These are phyloP conservation scores for Drosophila mayri DNA, from an alignment of 1,140 invertebrate genomes.

Conservation along the genomic window DNA sequence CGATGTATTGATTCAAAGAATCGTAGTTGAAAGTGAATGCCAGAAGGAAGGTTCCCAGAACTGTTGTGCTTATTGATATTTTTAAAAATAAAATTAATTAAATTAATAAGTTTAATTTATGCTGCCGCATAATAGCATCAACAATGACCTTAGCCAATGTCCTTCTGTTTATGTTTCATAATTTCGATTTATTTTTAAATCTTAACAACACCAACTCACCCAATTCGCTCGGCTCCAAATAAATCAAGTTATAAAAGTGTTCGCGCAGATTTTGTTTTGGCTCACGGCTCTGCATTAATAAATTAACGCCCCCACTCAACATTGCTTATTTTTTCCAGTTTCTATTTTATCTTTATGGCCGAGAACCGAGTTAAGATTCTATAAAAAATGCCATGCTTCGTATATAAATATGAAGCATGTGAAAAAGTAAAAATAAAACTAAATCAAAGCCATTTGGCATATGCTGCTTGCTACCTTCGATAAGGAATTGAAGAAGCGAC, in stretches of 20 bases:
- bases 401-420: constrained; percentile 18
- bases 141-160: constrained; percentile 44
- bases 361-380: constrained; percentile 57
- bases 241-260: constrained; percentile 82
- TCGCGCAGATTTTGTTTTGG: constrained; percentile 69
- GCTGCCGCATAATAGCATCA: background rate
- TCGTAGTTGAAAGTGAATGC: constrained; percentile 1
- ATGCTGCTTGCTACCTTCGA: constrained; percentile 32
- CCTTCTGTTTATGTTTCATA: constrained; percentile 33
- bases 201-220: constrained; percentile 36
- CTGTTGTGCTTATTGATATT: too few relatives aligned
- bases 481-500: constrained; percentile 55
- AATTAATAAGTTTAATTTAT: background rate
- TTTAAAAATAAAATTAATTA: too few relatives aligned
- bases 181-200: constrained; percentile 47
- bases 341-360: constrained; percentile 65
- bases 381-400: constrained; percentile 46
- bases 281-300: constrained; percentile 65
- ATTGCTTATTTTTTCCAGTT: constrained; percentile 41
- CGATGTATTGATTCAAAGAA: background rate
- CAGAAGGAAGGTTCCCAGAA: background rate
- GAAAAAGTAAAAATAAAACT: constrained; percentile 32
- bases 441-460: constrained; percentile 61
- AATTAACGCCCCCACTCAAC: constrained; percentile 73
- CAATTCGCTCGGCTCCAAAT: constrained; percentile 68